These are phyloP conservation scores for Aegithalos caudatus DNA, from an alignment of 2,113 vertebrate genomes.

Conservation along the genomic window DNA sequence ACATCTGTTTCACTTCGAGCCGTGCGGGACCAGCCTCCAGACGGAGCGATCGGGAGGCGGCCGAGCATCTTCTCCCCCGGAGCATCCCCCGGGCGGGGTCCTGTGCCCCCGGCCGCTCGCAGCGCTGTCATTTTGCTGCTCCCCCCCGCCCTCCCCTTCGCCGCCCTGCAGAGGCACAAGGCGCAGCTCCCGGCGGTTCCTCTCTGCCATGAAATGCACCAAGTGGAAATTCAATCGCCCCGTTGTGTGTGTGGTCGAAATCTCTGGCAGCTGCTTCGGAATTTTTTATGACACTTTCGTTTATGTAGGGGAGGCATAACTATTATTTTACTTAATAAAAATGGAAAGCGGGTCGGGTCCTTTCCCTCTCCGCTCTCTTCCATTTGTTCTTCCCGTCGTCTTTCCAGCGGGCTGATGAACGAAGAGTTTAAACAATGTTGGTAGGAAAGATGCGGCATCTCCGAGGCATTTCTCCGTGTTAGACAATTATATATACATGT, in stretches of 20 bases:
- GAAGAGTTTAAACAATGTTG: background rate
- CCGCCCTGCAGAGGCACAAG: background rate
- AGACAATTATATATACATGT: background rate
- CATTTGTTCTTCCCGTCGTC: background rate
- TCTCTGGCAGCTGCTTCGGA: conserved; percentile 65
- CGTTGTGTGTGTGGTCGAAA: conserved; percentile 69
- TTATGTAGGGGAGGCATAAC: conserved; percentile 54
- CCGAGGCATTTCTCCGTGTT: background rate
- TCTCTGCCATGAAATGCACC: conserved; percentile 33
- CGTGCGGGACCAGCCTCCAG: background rate
- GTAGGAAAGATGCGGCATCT: background rate
- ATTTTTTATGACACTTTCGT: conserved; percentile 66
- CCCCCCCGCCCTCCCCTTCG: background rate
- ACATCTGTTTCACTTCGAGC: background rate
- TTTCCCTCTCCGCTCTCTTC: background rate
- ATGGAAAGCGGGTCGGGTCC: conserved; percentile 5
- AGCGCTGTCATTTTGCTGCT: background rate
- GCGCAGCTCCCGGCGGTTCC: conserved; percentile 1
- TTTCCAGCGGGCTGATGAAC: background rate
- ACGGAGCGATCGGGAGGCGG: background rate
- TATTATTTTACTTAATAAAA: conserved; percentile 67
- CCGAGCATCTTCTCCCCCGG: background rate
- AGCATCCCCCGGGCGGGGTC: background rate
- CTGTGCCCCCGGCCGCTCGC: background rate
- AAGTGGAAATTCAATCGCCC: conserved; percentile 56